These are phyloP conservation scores for Drosophila rellima DNA, from an alignment of 2,888 invertebrate genomes.

Conservation along the genomic window DNA sequence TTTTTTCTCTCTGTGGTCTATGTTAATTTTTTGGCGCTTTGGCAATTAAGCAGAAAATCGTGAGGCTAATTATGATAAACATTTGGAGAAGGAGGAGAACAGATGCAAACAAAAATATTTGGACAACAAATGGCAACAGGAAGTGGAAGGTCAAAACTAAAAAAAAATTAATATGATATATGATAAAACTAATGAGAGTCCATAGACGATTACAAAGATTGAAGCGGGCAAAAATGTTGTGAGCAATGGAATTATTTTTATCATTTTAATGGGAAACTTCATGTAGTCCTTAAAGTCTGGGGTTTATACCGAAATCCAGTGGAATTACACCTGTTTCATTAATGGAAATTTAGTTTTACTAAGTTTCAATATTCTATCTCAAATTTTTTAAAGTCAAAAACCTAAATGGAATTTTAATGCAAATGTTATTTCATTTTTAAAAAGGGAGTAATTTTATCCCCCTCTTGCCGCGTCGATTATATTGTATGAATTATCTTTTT, in stretches of 20 bases:
- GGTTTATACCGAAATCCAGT: not conserved
- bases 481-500: slow-evolving; percentile 44
- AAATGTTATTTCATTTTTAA: slow-evolving; percentile 6
- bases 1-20: slow-evolving; percentile 50
- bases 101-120: slow-evolving; percentile 23
- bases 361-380: not conserved
- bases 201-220: not conserved
- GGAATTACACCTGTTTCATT: not conserved
- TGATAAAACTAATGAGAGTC: slow-evolving; percentile 4
- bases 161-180: slow-evolving; percentile 7
- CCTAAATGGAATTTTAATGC: slow-evolving; percentile 9
- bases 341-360: not conserved
- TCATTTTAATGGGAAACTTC: not conserved
- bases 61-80: slow-evolving; percentile 78
- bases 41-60: slow-evolving; percentile 80
- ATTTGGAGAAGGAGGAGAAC: slow-evolving; percentile 45
- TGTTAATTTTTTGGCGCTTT: slow-evolving; percentile 73
- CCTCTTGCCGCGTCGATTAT: slow-evolving; percentile 10
- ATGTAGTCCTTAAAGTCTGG: not conserved
- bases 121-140: slow-evolving; percentile 56
- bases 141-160: slow-evolving; percentile 54
- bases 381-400: not conserved
- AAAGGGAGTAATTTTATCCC: not conserved
- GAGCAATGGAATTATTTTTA: not conserved
- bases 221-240: not conserved